phyloP scores from a whole-genome alignment of 2,113 vertebrate species.

The Lepisosteus osseus region DNA sequence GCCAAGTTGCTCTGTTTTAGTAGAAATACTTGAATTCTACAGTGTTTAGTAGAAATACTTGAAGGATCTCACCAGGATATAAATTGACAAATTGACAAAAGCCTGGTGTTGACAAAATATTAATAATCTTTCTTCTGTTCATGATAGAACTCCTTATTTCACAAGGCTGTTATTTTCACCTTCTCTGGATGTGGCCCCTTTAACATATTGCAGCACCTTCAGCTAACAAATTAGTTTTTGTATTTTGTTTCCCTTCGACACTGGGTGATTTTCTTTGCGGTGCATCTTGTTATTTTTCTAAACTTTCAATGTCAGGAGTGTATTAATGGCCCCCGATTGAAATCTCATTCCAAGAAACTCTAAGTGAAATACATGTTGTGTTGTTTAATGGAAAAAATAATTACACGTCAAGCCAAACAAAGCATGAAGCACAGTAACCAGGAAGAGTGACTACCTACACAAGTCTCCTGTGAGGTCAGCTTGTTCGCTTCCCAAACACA shows the following conservation, averaged over 20 bases:
- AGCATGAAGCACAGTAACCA: conserved; percentile 72
- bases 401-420: conserved; percentile 79
- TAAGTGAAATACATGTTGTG: conserved; percentile 74
- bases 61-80: no score
- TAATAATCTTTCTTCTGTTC: conserved; percentile 41
- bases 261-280: conserved; percentile 70
- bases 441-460: conserved; percentile 70
- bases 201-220: conserved; percentile 73
- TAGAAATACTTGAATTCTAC: no score
- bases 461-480: conserved; percentile 69
- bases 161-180: conserved; percentile 72
- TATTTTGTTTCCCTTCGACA: conserved; percentile 68
- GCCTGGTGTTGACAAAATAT: no score
- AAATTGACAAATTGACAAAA: no score
- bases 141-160: conserved; percentile 68
- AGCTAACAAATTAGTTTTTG: conserved; percentile 66
- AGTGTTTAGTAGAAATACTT: neutral
- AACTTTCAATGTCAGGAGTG: conserved; percentile 69
- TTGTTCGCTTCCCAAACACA: conserved; percentile 53
- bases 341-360: conserved; percentile 69
- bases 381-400: conserved; percentile 82
- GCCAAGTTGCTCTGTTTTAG: neutral
- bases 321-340: conserved; percentile 73
- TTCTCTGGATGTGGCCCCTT: conserved; percentile 65
- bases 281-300: conserved; percentile 72